phyloP scores from a whole-genome alignment of 2,113 vertebrate genomes.

The Dinomys branickii region DNA sequence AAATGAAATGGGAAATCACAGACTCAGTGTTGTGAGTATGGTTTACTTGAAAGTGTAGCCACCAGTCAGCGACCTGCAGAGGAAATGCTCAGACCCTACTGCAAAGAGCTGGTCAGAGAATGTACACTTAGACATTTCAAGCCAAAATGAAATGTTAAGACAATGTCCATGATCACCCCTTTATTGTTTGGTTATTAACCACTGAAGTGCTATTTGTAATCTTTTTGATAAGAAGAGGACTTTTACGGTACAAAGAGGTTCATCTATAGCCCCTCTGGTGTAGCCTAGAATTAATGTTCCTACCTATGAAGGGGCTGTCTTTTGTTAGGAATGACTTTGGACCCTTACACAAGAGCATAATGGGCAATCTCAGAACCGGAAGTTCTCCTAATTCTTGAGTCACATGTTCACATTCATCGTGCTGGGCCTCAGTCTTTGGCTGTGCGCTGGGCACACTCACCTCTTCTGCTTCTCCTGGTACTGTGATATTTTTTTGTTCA shows the following conservation, averaged over 20 bases:
- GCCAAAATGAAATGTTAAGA: not conserved
- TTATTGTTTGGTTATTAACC: not conserved
- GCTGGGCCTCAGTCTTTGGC: not conserved
- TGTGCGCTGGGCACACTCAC: not conserved
- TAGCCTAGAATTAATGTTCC: not conserved
- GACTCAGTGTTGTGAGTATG: not conserved
- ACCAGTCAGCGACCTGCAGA: not conserved
- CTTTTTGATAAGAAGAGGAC: not conserved
- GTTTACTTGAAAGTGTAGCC: not conserved
- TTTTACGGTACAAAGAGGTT: not conserved
- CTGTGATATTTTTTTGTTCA: not conserved
- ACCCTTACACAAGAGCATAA: not conserved
- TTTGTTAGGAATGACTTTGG: not conserved
- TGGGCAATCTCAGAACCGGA: not conserved
- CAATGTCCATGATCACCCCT: not conserved
- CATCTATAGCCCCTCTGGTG: not conserved
- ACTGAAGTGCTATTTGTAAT: not conserved
- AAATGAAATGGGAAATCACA: slow-evolving; percentile 35
- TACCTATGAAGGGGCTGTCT: too few species aligned
- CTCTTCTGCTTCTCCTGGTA: not conserved
- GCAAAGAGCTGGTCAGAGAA: not conserved
- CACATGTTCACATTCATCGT: not conserved
- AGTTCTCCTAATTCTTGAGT: not conserved
- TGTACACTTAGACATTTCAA: not conserved
- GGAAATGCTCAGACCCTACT: not conserved